phyloP scores from a whole-genome alignment of 53 echinoderm and acorn worm genomes.

The Crossaster papposus region DNA sequence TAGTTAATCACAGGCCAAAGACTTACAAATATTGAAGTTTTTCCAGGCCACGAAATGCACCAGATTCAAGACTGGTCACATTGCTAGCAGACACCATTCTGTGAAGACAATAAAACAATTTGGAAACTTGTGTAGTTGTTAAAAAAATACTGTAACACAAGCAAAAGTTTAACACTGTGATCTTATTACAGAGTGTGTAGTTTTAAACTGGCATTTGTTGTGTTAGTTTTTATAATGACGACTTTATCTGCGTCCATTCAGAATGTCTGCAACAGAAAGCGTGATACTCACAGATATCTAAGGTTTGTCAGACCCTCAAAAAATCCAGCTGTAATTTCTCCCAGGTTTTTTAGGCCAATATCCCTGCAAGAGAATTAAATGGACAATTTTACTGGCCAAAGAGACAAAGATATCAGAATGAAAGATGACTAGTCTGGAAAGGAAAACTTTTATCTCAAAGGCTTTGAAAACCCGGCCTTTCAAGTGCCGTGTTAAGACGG shows the following conservation, averaged over 20 bases:
- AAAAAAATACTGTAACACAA: too few relatives aligned
- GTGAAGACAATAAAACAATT: background rate
- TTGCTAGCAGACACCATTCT: background rate
- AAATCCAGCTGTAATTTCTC: conserved; percentile 12
- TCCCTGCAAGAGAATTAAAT: background rate
- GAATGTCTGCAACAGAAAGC: background rate
- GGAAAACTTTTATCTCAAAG: too few relatives aligned
- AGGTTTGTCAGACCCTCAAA: conserved; percentile 35
- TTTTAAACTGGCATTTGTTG: too few relatives aligned
- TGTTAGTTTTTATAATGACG: too few relatives aligned
- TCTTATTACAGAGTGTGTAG: too few relatives aligned
- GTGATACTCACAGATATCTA: conserved; percentile 15
- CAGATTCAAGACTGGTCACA: background rate
- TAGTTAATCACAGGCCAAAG: background rate
- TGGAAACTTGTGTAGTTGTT: background rate
- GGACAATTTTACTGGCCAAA: background rate
- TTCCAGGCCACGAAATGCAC: background rate
- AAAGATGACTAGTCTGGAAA: too few relatives aligned
- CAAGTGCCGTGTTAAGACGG: too few relatives aligned
- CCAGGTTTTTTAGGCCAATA: background rate
- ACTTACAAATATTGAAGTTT: conserved; percentile 32
- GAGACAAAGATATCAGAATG: too few relatives aligned
- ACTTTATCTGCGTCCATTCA: too few relatives aligned
- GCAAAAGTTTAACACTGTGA: too few relatives aligned
- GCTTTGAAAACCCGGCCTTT: too few relatives aligned